A percentile compares a stretch with the other conserved stretches of the same genome.
Conservation (phyloP, 2,113 vertebrate genomes). For the Penelope pileata region DNA sequence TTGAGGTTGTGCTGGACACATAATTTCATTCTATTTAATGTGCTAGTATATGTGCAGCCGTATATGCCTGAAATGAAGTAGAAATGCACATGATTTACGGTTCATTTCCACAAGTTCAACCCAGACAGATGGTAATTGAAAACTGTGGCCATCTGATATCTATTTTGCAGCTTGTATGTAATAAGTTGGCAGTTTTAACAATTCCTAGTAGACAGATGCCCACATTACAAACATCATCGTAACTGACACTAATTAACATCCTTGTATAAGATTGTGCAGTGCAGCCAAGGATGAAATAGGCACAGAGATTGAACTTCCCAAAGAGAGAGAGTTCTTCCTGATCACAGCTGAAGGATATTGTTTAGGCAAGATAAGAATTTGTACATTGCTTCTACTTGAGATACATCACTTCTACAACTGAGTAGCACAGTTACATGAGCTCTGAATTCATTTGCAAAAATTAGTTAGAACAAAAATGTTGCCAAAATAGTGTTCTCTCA, state of each 20-base stretch:
- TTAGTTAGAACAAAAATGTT: not conserved
- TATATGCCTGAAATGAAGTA: not conserved
- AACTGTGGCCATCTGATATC: not conserved
- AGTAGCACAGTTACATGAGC: not conserved
- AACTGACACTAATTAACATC: not conserved
- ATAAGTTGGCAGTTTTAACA: not conserved
- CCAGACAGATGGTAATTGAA: not conserved
- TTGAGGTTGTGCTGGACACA: not conserved
- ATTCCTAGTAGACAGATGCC: conserved; percentile 1
- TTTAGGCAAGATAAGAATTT: not conserved
- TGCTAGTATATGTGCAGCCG: not conserved
- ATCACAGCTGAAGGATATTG: not conserved
- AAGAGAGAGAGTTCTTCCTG: not conserved
- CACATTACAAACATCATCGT: not conserved
- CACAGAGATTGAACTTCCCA: not conserved
- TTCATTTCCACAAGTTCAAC: not conserved
- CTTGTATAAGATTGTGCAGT: not conserved
- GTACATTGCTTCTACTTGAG: not conserved
- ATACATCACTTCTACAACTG: not conserved
- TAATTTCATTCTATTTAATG: not conserved
- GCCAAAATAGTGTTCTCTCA: not conserved
- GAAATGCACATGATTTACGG: not conserved
- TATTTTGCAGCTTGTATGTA: not conserved
- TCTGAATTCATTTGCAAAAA: not conserved
- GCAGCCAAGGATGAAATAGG: not conserved